Evolutionary conservation across 2,888 invertebrate species (phyloP), one percentile per base, ranked within the genome.

Genomic region (Yponomeuta evonymella): DNA sequence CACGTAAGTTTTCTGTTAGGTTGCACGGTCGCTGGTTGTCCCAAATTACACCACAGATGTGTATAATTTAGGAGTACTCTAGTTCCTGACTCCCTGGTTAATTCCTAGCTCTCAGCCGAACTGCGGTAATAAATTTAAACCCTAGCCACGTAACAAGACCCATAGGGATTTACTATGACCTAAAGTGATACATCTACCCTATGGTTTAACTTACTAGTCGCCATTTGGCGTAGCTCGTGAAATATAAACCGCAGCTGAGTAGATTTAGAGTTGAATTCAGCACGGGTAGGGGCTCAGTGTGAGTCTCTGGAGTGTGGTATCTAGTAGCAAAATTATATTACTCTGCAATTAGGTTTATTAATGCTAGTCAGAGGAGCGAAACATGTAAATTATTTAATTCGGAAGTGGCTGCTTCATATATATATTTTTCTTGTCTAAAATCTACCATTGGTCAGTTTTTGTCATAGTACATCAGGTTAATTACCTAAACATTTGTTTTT

Each of bases 151-250:
- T 58, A 58, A 58, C 51, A 58, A 58, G 51, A 58, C 51, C 51
- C 15, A 58, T 58, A 58, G 51, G 51, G 51, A 58, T 58, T 58
- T 15, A 58, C 51, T 58, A 15, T 58, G 51, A 58, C 51, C 51
- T 58, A 58, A 58, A 58, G 51, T 58, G 51, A 58, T 58, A 51
- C 51, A 51, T 51, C 51, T 51, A 51, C 51, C 51, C 12, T 58
- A 58, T 58, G 51, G 51, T 15, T 58, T 58, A 58, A 15, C 4
- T 58, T 58, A 58, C 51, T 58, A 5, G 15, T 12, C 12, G 51
- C 43, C 43, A 8, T 5, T 8, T 43, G 15, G 15, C 15, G 15
- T 15, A 2, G 51, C 51, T 58, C 51, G 51, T 15, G 51, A 58
- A 58, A 58, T 58, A 58, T 15, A 8, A 15, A 43, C 51, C 51